Evolutionary conservation across 2,113 vertebrate genomes (phyloP), one percentile per base, ranked within the genome.

Genomic region (Tupaia tana): DNA sequence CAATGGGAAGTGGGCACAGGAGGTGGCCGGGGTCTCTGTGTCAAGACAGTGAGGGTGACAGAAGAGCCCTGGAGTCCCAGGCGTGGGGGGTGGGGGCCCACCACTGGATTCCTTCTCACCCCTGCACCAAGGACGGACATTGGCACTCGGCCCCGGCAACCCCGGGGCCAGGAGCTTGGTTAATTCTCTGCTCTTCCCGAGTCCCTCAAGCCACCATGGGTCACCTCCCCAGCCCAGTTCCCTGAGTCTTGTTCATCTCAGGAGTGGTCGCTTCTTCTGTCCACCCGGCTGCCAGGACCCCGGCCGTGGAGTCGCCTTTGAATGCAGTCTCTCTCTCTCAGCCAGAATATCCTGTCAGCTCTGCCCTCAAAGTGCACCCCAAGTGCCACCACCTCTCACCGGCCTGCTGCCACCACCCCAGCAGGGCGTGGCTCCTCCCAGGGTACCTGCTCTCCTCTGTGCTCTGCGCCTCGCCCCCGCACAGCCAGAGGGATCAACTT

Each of bases 111-210:
- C 74, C 14, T 9, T 31, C 25, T 25, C 43, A 5, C 22, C 67
- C 56, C 58, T 59, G n/a, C 10, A 66, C 25, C 64, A 25, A 10
- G 34, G 81, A 6, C 71, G 52, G 66, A 34, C 12, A 19, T 20
- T 1, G 56, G 27, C 18, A 54, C 29, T 14, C 1, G 2, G 43
- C 6, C 14, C 52, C 56, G 19, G 13, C 34, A 18, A 18, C 6
- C 18, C 67, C 25, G 27, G 31, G n/a, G 43, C 25, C 54, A 69
- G 31, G 2, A 7, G 25, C 12, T 3, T 0, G 0, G 13, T 25
- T 77, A 86, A 54, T 18, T n/a, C 29, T 56, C 74, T 7, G 25
- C 7, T 43, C 71, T 14, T 29, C 14, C 58, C 24, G 61, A 22
- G 71, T 27, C 29, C 96, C 58, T 22, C 1, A 18, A 67, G 20